phyloP scores from a whole-genome alignment of 2,797 vertebrate species.

The Trachurus trachurus region DNA sequence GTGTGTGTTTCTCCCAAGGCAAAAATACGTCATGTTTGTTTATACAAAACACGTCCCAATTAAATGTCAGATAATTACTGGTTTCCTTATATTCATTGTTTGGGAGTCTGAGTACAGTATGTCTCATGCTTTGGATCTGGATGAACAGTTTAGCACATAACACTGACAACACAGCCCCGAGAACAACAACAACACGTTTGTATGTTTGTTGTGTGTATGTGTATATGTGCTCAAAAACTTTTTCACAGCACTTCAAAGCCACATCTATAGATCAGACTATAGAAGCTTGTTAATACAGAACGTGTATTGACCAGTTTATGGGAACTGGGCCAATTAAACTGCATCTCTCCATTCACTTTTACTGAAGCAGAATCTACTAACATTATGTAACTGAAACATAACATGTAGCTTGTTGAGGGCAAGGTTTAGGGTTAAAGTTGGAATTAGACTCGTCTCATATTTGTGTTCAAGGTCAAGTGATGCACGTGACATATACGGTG shows the following conservation, averaged over 20 bases:
- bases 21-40: conserved; percentile 18
- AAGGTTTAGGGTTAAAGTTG: neutral
- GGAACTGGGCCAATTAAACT: conserved; percentile 38
- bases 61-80: conserved; percentile 10
- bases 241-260: conserved; percentile 8
- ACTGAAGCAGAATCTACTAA: conserved; percentile 10
- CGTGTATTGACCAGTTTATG: neutral
- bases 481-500: neutral
- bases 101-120: neutral
- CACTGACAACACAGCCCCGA: neutral
- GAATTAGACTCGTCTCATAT: neutral
- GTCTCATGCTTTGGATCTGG: conserved; percentile 1
- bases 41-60: conserved; percentile 9
- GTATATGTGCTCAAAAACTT: neutral
- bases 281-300: conserved; percentile 2
- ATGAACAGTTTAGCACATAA: neutral
- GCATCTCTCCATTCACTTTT: neutral
- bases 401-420: neutral
- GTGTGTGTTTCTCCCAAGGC: neutral
- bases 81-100: neutral
- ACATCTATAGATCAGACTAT: neutral
- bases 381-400: conserved; percentile 21
- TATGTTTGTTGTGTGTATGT: conserved; percentile 5
- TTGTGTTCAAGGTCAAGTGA: neutral
- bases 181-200: neutral